A percentile compares a stretch with the other conserved stretches of the same genome.
These are phyloP conservation scores for Tenebrio molitor DNA, from an alignment of 1,140 invertebrate species.

Conservation along the genomic window DNA sequence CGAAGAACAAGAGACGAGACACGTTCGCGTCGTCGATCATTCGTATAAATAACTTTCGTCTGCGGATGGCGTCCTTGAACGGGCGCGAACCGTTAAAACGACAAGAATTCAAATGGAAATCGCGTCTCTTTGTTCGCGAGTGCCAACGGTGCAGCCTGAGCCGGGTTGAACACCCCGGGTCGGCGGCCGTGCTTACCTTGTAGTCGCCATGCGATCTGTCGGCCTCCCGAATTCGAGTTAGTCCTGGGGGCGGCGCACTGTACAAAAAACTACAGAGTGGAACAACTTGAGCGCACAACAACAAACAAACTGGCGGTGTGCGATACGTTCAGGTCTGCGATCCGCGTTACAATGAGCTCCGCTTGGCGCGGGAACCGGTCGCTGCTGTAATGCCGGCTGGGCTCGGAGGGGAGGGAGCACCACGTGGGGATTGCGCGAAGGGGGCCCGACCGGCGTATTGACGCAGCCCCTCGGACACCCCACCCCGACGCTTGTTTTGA, in stretches of 20 bases:
- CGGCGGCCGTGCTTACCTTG: constrained; percentile 14
- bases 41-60: constrained; percentile 44
- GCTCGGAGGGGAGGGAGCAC: constrained; percentile 35
- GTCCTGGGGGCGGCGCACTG: constrained; percentile 28
- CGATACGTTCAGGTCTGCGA: constrained; percentile 36
- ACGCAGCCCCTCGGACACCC: constrained; percentile 38
- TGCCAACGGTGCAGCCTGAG: constrained; percentile 1
- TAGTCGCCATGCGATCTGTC: constrained; percentile 44
- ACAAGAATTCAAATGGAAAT: constrained; percentile 37
- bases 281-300: constrained; percentile 42
- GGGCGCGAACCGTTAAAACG: constrained; percentile 35
- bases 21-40: constrained; percentile 17
- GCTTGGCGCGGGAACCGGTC: constrained; percentile 42
- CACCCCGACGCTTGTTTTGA: constrained; percentile 30
- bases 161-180: constrained; percentile 11
- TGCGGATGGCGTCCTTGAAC: constrained; percentile 33
- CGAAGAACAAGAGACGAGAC: constrained; percentile 6
- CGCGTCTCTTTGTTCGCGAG: constrained; percentile 3
- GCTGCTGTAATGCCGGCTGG: constrained; percentile 41
- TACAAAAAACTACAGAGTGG: constrained; percentile 25
- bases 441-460: constrained; percentile 40
- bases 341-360: constrained; percentile 44
- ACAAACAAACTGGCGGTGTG: constrained; percentile 42
- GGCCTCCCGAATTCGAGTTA: constrained; percentile 6
- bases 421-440: constrained; percentile 46